A percentile compares a stretch with the other conserved stretches of the same genome.
Conservation (phyloP, 2,797 vertebrate genomes). For the Darevskia mixta region DNA sequence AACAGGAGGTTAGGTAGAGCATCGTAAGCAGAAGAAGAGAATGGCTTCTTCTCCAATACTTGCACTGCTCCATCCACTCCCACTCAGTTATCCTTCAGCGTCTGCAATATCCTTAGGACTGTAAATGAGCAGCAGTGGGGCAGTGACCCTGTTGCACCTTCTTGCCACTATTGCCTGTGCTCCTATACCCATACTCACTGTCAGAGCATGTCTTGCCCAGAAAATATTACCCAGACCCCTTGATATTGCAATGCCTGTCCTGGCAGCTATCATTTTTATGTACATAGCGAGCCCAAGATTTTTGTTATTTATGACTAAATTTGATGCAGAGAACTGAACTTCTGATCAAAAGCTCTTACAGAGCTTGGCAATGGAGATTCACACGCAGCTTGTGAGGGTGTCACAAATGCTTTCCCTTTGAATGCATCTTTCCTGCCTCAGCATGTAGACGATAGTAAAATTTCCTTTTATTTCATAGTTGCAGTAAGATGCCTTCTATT, state of each 20-base stretch:
- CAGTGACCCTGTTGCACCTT: background rate
- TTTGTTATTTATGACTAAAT: background rate
- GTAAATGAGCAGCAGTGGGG: background rate
- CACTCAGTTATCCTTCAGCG: background rate
- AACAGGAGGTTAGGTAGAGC: too few relatives aligned
- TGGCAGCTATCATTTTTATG: background rate
- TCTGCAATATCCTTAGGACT: background rate
- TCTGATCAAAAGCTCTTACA: conserved; percentile 19
- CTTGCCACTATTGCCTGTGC: background rate
- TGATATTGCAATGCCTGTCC: background rate
- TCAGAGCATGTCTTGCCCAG: background rate
- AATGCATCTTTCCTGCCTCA: background rate
- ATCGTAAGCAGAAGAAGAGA: too few relatives aligned
- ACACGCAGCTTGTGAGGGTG: background rate
- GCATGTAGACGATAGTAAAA: background rate
- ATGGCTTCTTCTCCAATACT: too few relatives aligned
- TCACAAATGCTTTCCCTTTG: background rate
- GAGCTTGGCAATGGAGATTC: background rate
- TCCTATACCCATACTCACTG: background rate
- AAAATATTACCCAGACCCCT: background rate
- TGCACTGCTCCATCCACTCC: background rate
- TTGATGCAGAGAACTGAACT: background rate
- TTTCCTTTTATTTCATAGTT: background rate
- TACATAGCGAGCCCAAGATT: background rate
- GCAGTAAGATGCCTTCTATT: background rate